These are phyloP conservation scores for Tragelaphus scriptus DNA, from an alignment of 2,113 vertebrate species.

Conservation along the genomic window DNA sequence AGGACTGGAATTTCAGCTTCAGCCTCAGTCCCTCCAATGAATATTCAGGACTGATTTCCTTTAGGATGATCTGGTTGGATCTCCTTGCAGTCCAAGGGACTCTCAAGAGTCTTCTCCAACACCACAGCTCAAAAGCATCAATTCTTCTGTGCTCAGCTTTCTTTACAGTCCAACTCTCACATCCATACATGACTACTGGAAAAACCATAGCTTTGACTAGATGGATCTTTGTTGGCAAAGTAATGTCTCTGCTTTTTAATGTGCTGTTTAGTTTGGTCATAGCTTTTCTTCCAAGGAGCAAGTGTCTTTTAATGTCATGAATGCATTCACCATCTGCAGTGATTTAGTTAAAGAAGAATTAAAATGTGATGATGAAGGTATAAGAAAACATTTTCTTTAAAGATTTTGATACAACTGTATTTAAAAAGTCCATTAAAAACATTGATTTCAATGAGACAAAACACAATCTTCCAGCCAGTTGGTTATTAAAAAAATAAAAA, in stretches of 20 bases:
- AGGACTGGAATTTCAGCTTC: background rate
- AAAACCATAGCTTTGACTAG: background rate
- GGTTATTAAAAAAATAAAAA: background rate
- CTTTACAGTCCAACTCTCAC: background rate
- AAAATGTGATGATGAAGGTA: background rate
- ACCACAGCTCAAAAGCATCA: background rate
- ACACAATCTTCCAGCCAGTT: background rate
- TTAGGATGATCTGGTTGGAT: background rate
- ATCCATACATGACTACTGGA: background rate
- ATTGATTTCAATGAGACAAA: background rate
- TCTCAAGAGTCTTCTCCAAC: background rate
- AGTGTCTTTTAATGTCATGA: background rate
- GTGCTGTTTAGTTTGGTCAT: background rate
- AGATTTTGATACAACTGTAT: background rate
- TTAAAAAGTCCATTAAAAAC: background rate
- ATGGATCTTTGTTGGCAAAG: background rate
- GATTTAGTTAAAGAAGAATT: background rate
- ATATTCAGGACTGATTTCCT: background rate
- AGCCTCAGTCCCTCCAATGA: background rate
- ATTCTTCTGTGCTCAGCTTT: accelerated
- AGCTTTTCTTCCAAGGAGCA: background rate
- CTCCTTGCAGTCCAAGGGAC: background rate
- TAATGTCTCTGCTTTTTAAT: background rate
- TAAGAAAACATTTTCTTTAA: background rate
- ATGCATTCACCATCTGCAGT: background rate